Evolutionary conservation across 1,140 invertebrate species (phyloP).

Genomic region (Drosophila ananassae): DNA sequence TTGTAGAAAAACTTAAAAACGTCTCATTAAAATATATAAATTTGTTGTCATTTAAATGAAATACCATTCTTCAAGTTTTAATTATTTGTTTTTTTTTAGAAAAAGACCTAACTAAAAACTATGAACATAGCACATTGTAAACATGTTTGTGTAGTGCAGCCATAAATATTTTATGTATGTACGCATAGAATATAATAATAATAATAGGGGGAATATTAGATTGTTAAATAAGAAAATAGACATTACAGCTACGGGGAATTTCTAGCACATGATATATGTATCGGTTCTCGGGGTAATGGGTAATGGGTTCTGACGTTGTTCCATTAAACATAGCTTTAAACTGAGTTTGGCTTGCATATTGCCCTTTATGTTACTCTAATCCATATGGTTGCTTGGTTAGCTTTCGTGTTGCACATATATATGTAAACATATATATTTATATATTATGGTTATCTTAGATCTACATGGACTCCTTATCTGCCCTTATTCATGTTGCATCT

Average conservation of each 20-base stretch:
- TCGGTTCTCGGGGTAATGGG: slow-evolving; percentile 11
- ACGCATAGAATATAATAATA: slow-evolving; percentile 34
- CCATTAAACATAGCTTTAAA: slow-evolving; percentile 51
- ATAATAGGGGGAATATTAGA: slow-evolving; percentile 51
- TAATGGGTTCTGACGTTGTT: slow-evolving; percentile 26
- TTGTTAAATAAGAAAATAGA: slow-evolving; percentile 57
- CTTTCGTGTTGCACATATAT: slow-evolving; percentile 59
- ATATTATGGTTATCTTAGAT: slow-evolving; percentile 45
- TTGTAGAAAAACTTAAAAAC: slow-evolving; percentile 73
- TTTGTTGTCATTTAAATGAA: slow-evolving; percentile 63
- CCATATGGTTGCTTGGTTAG: slow-evolving; percentile 56
- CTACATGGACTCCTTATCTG: slow-evolving; percentile 37
- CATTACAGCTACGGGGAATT: slow-evolving; percentile 40
- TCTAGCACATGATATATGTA: slow-evolving; percentile 56
- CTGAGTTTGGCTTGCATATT: slow-evolving; percentile 77
- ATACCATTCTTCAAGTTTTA: slow-evolving; percentile 25
- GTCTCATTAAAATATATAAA: slow-evolving; percentile 41
- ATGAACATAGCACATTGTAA: slow-evolving; percentile 77
- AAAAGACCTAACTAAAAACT: slow-evolving; percentile 76
- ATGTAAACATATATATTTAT: slow-evolving; percentile 55
- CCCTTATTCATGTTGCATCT: slow-evolving; percentile 45
- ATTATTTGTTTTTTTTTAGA: slow-evolving; percentile 37
- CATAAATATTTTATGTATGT: slow-evolving; percentile 60
- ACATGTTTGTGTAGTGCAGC: slow-evolving; percentile 73
- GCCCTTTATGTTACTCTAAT: slow-evolving; percentile 46